A percentile compares a stretch with the other conserved stretches of the same genome.
Evolutionary conservation across 2,888 invertebrate genomes (phyloP).

Genomic region (Pristionchus arcanus): DNA sequence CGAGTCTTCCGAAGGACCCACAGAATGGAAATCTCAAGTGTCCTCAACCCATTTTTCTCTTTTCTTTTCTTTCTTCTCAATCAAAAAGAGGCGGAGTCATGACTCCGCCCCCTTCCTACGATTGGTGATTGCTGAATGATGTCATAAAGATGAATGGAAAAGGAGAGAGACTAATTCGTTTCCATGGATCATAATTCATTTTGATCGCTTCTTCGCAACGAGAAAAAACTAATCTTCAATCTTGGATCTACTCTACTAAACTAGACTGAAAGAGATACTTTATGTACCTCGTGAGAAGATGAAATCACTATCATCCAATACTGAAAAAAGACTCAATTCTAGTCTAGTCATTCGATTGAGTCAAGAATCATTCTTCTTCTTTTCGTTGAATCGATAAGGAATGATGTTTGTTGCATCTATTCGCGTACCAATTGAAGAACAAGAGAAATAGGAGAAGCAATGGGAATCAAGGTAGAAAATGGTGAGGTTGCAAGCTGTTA

Average conservation of each 20-base stretch:
- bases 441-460: not conserved
- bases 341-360: not conserved
- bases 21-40: slow-evolving; percentile 17
- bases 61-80: not conserved
- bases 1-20: not conserved
- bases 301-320: not conserved
- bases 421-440: not conserved
- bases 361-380: not conserved
- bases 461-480: not conserved
- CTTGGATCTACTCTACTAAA: not conserved
- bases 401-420: not conserved
- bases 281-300: not conserved
- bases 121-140: not conserved
- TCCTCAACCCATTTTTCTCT: not conserved
- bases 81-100: slow-evolving; percentile 13
- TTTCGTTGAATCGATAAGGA: not conserved
- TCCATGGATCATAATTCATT: not conserved
- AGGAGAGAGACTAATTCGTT: not conserved
- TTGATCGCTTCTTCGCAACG: not conserved
- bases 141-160: not conserved
- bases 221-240: not conserved
- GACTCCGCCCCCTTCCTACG: not conserved
- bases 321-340: not conserved
- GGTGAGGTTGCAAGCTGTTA: not conserved
- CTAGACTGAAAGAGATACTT: not conserved